These are phyloP conservation scores for Triops cancriformis DNA, from an alignment of 1,140 invertebrate genomes.

Conservation along the genomic window DNA sequence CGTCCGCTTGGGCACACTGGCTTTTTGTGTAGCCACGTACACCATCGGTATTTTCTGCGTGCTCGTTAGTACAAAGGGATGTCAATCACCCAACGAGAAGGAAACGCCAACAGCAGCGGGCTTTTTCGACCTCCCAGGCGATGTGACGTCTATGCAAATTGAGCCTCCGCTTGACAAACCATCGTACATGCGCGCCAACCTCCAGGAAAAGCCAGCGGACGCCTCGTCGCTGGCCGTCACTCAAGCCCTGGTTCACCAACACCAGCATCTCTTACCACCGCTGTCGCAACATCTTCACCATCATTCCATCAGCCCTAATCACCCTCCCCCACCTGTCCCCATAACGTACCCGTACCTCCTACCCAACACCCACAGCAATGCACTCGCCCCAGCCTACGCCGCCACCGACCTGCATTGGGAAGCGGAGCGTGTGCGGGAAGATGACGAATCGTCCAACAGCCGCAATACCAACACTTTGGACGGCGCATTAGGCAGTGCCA, in stretches of 20 bases:
- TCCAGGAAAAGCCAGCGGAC: conserved; percentile 14
- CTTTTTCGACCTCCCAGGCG: background rate
- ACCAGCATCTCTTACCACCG: background rate
- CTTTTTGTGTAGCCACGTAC: conserved; percentile 26
- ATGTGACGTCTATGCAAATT: background rate
- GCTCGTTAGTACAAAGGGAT: conserved; percentile 23
- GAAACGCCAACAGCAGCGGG: background rate
- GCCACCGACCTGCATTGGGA: background rate
- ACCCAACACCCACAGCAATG: background rate
- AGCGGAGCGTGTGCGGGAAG: conserved; percentile 18
- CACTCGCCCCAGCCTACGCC: background rate
- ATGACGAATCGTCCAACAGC: conserved; percentile 28
- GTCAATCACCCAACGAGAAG: conserved; percentile 7
- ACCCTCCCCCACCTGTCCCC: background rate
- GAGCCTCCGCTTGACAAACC: background rate
- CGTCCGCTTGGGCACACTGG: conserved; percentile 26
- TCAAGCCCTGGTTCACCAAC: conserved; percentile 12
- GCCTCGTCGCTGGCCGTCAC: conserved; percentile 1
- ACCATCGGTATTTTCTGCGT: conserved; percentile 27
- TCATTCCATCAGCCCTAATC: conserved; percentile 1
- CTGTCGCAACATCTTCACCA: background rate
- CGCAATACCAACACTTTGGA: conserved; percentile 29
- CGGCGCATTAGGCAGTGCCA: conserved; percentile 7
- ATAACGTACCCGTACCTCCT: background rate
- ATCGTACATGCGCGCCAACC: background rate